Conservation (phyloP, 2,113 vertebrate species). For the Stegastes partitus region DNA sequence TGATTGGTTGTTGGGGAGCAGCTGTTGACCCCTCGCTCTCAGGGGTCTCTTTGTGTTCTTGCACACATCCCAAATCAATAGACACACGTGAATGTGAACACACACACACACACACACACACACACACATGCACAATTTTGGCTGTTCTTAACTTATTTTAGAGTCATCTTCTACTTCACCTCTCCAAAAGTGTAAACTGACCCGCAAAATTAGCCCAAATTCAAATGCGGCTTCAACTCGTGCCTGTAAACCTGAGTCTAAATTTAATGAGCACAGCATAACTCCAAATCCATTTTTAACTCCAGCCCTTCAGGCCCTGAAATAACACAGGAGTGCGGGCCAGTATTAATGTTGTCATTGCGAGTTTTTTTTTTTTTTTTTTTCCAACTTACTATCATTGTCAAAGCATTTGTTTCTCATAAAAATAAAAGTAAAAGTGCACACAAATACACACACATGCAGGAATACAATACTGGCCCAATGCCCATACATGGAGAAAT, state of each 20-base stretch:
- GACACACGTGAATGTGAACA: conserved; percentile 51
- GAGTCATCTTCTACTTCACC: conserved; percentile 1
- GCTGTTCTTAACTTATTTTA: conserved; percentile 37
- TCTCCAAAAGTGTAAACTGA: conserved; percentile 13
- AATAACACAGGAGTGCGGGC: background rate
- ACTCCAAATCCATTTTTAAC: background rate
- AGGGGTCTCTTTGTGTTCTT: conserved; percentile 82
- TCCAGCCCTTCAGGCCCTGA: background rate
- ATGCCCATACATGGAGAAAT: conserved; percentile 31
- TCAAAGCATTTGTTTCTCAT: conserved; percentile 6
- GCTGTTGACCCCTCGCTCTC: conserved; percentile 83
- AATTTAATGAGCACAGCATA: conserved; percentile 1
- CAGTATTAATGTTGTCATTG: background rate
- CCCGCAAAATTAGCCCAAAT: conserved; percentile 8
- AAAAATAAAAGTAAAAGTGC: conserved; percentile 15
- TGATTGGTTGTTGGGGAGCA: conserved; percentile 85
- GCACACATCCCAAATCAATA: conserved; percentile 80
- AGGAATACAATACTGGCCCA: conserved; percentile 25
- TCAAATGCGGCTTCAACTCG: conserved; percentile 2
- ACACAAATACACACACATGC: conserved; percentile 14
- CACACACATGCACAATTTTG: conserved; percentile 28
- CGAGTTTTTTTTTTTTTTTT: background rate
- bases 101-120: conserved; percentile 32
- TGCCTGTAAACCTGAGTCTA: background rate
- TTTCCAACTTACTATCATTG: background rate